A percentile compares a stretch with the other conserved stretches of the same genome.
Evolutionary conservation across 2,113 vertebrate genomes (phyloP).

Genomic region (Atherinomorus stipes): DNA sequence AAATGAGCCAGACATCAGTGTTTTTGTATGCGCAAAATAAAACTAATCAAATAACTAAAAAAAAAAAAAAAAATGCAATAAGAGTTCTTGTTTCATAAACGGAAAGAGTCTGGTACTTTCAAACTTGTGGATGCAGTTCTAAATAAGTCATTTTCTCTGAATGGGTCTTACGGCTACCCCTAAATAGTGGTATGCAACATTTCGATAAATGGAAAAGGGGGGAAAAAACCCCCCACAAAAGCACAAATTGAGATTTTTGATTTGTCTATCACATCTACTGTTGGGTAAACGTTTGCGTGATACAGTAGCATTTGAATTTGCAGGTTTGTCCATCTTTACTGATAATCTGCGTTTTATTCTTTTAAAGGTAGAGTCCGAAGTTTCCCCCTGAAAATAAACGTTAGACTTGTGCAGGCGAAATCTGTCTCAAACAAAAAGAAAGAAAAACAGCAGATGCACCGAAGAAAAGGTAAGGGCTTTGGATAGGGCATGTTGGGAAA

Average conservation of each 20-base stretch:
- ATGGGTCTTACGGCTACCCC: not conserved
- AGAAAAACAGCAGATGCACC: too few species aligned
- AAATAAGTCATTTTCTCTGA: slow-evolving; percentile 9
- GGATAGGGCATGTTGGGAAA: too few species aligned
- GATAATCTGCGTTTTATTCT: not conserved
- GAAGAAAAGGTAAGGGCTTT: too few species aligned
- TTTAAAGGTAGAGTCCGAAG: too few species aligned
- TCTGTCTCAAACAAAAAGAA: too few species aligned
- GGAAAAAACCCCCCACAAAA: too few species aligned
- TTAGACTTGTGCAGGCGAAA: too few species aligned
- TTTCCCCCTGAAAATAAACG: too few species aligned
- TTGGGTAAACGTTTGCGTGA: not conserved
- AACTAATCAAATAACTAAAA: slow-evolving; percentile 31
- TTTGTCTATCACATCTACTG: not conserved
- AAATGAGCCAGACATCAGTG: not conserved
- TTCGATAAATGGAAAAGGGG: too few species aligned
- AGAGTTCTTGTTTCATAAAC: not conserved
- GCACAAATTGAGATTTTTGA: not conserved
- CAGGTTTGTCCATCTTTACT: not conserved
- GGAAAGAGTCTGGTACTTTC: slow-evolving; percentile 9
- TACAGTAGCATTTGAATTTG: not conserved
- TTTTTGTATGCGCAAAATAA: slow-evolving; percentile 18
- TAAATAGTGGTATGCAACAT: not conserved
- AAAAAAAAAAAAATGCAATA: not conserved
- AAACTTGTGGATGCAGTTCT: not conserved